A percentile compares a stretch with the other conserved stretches of the same genome.
phyloP scores from a whole-genome alignment of 2,113 vertebrate genomes.

The Sciurus niger region DNA sequence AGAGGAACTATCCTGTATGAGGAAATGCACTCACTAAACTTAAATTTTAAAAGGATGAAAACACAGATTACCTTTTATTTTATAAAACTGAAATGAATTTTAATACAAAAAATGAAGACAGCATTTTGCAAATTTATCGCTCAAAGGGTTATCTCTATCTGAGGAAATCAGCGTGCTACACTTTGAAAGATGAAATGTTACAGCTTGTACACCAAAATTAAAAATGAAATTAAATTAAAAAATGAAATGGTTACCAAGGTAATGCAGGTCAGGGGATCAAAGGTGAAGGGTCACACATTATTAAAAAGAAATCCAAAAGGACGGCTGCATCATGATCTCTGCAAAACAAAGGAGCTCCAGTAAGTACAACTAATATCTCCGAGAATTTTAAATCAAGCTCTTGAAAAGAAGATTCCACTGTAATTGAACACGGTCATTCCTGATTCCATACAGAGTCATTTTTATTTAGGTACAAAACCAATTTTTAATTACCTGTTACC shows the following conservation, averaged over 20 bases:
- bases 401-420: conserved; percentile 72
- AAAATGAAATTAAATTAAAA: conserved; percentile 96
- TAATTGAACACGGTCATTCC: conserved; percentile 61
- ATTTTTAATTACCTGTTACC: conserved; percentile 70
- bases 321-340: conserved; percentile 97
- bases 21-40: conserved; percentile 86
- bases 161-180: conserved; percentile 88
- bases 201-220: conserved; percentile 92
- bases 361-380: conserved; percentile 91
- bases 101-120: conserved; percentile 89
- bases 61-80: conserved; percentile 88
- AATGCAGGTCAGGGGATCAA: conserved; percentile 99
- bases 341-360: conserved; percentile 99
- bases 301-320: conserved; percentile 99
- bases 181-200: conserved; percentile 91
- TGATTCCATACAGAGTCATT: conserved; percentile 36
- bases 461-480: conserved; percentile 52
- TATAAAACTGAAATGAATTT: conserved; percentile 87
- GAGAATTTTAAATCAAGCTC: conserved; percentile 82
- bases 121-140: conserved; percentile 85
- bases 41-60: conserved; percentile 84
- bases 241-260: conserved; percentile 99
- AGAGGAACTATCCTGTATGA: conserved; percentile 78
- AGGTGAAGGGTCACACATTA: conserved; percentile 99
- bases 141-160: conserved; percentile 84